A percentile compares a stretch with the other conserved stretches of the same genome.
These are phyloP conservation scores for Myodes glareolus DNA, from an alignment of 2,113 vertebrate genomes.

Conservation along the genomic window DNA sequence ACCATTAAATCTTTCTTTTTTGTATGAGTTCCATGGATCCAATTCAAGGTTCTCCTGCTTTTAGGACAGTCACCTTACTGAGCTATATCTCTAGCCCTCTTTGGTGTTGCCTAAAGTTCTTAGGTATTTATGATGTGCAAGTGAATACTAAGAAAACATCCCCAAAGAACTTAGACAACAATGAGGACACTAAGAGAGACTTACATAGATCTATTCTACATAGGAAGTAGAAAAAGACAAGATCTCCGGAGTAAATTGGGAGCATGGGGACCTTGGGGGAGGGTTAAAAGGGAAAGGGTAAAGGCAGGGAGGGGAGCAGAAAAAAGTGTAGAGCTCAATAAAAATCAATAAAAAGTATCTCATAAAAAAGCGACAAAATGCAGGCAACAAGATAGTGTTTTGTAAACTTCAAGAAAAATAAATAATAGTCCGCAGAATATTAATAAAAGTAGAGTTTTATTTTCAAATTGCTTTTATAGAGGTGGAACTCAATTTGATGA, in stretches of 20 bases:
- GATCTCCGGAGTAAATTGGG: too few species aligned
- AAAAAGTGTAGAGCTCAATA: too few species aligned
- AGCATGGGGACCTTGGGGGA: too few species aligned
- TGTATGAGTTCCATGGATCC: neutral
- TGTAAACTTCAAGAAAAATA: slow-evolving; percentile 24
- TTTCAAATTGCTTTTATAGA: neutral
- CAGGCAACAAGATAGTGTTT: neutral
- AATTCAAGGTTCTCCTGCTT: neutral
- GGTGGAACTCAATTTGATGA: neutral
- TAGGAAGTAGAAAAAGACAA: too few species aligned
- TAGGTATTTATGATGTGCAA: neutral
- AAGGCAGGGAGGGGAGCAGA: too few species aligned
- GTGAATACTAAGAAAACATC: neutral
- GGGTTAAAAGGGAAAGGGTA: too few species aligned
- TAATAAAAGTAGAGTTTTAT: neutral
- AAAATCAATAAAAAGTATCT: too few species aligned
- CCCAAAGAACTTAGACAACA: too few species aligned
- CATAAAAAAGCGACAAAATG: neutral
- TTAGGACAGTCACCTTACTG: neutral
- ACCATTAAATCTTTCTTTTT: neutral
- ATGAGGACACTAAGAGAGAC: too few species aligned
- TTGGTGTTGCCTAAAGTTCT: slow-evolving; percentile 40
- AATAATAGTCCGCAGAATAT: neutral
- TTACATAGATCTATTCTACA: too few species aligned
- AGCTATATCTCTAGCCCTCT: neutral